These are phyloP conservation scores for Erpobdella octoculata DNA, from an alignment of 2,888 invertebrate genomes.

Conservation along the genomic window DNA sequence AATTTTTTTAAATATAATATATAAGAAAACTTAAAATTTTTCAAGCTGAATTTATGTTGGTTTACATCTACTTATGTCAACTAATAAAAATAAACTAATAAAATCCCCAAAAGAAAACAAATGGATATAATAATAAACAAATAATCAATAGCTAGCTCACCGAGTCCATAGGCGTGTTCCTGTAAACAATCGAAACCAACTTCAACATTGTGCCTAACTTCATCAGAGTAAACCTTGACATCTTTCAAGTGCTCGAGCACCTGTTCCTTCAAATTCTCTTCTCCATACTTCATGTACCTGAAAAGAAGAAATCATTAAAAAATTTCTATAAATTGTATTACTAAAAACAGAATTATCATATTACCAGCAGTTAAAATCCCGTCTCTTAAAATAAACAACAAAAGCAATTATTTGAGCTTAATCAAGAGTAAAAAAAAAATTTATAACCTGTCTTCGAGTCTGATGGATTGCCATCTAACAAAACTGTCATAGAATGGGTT, in stretches of 20 bases:
- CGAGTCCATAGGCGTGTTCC: constrained; percentile 94
- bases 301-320: no score
- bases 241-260: constrained; percentile 64
- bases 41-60: background rate
- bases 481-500: constrained; percentile 97
- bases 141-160: no score
- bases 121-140: no score
- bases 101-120: background rate
- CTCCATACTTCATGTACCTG: constrained; percentile 82
- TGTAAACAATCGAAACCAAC: constrained; percentile 89
- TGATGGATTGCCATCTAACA: constrained; percentile 88
- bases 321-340: no score
- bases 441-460: constrained; percentile 75
- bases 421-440: constrained; percentile 64
- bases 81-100: background rate
- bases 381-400: background rate
- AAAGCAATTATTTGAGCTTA: background rate
- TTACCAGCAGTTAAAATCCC: no score
- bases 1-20: constrained; percentile 36
- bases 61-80: background rate
- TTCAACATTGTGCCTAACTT: constrained; percentile 81
- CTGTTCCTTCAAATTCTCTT: constrained; percentile 73
- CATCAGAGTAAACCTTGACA: constrained; percentile 85
- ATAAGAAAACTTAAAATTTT: no score
- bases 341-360: no score